A percentile compares a stretch with the other conserved stretches of the same genome.
These are phyloP conservation scores for Thryonomys swinderianus DNA, from an alignment of 2,113 vertebrate genomes.

Conservation along the genomic window DNA sequence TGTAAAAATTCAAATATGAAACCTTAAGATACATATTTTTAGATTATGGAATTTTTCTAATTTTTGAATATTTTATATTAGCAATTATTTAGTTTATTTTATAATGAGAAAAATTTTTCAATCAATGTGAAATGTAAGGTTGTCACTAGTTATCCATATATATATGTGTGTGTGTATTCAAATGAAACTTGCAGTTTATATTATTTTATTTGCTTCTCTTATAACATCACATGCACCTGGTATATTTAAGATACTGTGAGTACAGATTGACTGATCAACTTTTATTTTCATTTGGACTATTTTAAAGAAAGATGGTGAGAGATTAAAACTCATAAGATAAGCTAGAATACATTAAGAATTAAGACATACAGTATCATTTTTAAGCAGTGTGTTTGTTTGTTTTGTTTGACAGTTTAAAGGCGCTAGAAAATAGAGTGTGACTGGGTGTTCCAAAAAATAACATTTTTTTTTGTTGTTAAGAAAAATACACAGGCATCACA, in stretches of 20 bases:
- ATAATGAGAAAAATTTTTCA: slow-evolving; percentile 7
- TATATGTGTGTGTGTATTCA: background rate
- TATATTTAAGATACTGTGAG: background rate
- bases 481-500: slow-evolving; percentile 42
- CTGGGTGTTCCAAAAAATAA: slow-evolving; percentile 35
- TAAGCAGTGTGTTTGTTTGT: slow-evolving; percentile 37
- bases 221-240: background rate
- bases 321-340: slow-evolving; percentile 21
- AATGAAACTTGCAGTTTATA: background rate
- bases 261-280: background rate
- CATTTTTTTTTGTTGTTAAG: background rate
- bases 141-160: background rate
- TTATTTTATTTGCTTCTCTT: slow-evolving; percentile 5
- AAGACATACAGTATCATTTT: background rate
- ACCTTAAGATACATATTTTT: background rate
- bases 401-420: slow-evolving; percentile 61
- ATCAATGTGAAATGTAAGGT: background rate
- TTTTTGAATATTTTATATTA: background rate
- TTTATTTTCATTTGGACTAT: slow-evolving; percentile 35
- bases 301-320: background rate
- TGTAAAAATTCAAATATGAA: background rate
- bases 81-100: background rate
- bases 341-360: background rate
- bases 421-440: slow-evolving; percentile 60
- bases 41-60: background rate